A percentile compares a stretch with the other conserved stretches of the same genome.
phyloP scores from a whole-genome alignment of 2,113 vertebrate species.

The Lycocorax pyrrhopterus region DNA sequence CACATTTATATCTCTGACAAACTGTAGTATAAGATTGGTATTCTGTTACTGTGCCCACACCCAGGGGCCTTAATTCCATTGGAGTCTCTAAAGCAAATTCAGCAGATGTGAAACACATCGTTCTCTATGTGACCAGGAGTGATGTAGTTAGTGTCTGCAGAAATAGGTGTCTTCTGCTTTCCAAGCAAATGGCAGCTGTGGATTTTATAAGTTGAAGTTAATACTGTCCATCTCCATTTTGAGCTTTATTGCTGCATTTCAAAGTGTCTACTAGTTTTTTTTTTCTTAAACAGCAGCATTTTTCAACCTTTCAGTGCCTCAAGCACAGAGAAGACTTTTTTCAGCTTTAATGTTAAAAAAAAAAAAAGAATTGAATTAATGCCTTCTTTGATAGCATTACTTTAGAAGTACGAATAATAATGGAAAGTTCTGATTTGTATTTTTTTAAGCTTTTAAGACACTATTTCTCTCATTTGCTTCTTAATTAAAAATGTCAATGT shows the following conservation, averaged over 20 bases:
- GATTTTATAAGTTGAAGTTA: conserved; percentile 26
- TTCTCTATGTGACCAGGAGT: neutral
- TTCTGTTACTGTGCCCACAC: conserved; percentile 27
- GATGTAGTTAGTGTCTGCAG: conserved; percentile 22
- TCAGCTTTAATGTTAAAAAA: neutral
- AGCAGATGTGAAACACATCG: neutral
- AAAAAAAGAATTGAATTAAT: neutral
- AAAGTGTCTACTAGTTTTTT: neutral
- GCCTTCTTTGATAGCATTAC: neutral
- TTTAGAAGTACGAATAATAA: neutral
- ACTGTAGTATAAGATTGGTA: conserved; percentile 13
- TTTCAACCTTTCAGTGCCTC: neutral
- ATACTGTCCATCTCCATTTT: neutral
- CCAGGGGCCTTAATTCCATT: conserved; percentile 41
- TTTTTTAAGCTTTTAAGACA: neutral
- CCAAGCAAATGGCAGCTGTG: neutral
- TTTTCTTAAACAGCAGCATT: neutral
- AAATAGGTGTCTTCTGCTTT: conserved; percentile 37
- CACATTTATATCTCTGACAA: conserved; percentile 46
- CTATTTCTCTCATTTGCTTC: neutral
- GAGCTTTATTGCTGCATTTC: neutral
- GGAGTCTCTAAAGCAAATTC: conserved; percentile 31
- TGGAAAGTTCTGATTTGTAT: neutral
- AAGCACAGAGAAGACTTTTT: neutral
- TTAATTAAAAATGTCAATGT: neutral